These are phyloP conservation scores for Nyctalus aviator DNA, from an alignment of 2,797 vertebrate genomes.

Conservation along the genomic window DNA sequence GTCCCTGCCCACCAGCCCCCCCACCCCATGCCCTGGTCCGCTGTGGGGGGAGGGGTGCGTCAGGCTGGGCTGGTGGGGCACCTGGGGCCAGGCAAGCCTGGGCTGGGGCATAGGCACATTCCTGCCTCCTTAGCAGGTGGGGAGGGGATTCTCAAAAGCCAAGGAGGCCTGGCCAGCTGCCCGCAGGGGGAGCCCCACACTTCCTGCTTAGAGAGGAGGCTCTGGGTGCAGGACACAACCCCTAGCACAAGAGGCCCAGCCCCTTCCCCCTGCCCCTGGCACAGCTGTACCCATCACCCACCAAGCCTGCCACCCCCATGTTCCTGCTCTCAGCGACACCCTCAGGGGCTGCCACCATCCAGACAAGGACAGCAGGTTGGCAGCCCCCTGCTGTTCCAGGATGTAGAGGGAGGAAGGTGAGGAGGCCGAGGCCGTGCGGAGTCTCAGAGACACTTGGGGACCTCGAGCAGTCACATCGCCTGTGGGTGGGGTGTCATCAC, in stretches of 20 bases:
- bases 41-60: not conserved
- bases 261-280: not conserved
- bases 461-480: not conserved
- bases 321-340: not conserved
- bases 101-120: constrained; percentile 51
- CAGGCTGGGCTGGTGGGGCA: not conserved
- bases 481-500: constrained; percentile 9
- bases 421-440: not conserved
- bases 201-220: constrained; percentile 48
- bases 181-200: not conserved
- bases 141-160: constrained; percentile 70
- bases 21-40: not conserved
- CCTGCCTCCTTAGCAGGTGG: constrained; percentile 35
- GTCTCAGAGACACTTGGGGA: not conserved
- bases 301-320: not conserved
- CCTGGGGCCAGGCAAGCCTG: constrained; percentile 68
- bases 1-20: too few relatives aligned
- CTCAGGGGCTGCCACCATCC: fast-evolving
- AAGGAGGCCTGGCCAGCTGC: constrained; percentile 33
- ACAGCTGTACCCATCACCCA: not conserved
- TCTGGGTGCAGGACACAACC: not conserved
- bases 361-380: fast-evolving
- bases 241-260: too few relatives aligned
- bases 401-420: not conserved
- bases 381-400: not conserved